Conservation (phyloP, 2,113 vertebrate species). For the Callorhinus ursinus region DNA sequence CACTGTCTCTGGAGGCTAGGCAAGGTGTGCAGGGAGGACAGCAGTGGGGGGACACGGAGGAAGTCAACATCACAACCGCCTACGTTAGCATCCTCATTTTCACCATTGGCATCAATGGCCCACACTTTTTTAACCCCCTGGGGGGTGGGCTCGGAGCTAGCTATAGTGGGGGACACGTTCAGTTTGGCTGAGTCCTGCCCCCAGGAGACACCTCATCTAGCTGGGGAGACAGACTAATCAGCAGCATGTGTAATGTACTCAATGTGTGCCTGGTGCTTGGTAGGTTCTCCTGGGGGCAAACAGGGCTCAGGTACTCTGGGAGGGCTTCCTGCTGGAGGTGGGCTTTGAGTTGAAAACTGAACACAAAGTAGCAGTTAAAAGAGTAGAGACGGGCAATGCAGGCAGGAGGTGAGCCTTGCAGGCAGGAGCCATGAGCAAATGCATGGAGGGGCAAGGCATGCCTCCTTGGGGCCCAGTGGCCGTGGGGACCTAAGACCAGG, state of each 20-base stretch:
- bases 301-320: neutral
- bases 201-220: neutral
- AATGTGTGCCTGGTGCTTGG: neutral
- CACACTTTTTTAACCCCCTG: neutral
- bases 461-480: too few relatives aligned
- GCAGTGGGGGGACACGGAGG: neutral
- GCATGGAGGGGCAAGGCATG: fast-evolving
- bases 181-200: too few relatives aligned
- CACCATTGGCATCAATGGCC: neutral
- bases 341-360: neutral
- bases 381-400: neutral
- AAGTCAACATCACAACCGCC: neutral
- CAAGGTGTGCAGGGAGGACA: neutral
- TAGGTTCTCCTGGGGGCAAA: neutral
- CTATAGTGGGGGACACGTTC: neutral
- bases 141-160: neutral
- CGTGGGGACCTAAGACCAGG: neutral
- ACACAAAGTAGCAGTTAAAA: neutral
- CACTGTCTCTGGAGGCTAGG: too few relatives aligned
- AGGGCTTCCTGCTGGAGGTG: neutral
- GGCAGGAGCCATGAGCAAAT: neutral
- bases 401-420: neutral
- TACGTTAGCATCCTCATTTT: neutral
- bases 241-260: fast-evolving
- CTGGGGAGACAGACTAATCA: neutral